phyloP scores from a whole-genome alignment of 2,113 vertebrate species.

The Herpailurus yagouaroundi region DNA sequence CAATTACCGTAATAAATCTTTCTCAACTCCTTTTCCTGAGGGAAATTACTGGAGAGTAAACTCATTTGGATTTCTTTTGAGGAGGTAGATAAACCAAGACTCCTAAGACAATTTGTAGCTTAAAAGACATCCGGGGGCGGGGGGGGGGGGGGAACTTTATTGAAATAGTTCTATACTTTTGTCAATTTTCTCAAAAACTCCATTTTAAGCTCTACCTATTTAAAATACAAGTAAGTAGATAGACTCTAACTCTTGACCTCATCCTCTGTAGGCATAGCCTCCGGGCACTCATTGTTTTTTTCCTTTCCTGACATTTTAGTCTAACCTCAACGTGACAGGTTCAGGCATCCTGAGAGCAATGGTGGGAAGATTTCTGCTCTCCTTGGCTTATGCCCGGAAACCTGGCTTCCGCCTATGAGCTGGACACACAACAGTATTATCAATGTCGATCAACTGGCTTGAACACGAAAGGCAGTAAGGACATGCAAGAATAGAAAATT shows the following conservation, averaged over 20 bases:
- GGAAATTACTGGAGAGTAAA: not conserved
- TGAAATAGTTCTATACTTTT: not conserved
- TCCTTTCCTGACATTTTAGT: not conserved
- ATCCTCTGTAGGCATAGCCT: not conserved
- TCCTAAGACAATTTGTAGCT: not conserved
- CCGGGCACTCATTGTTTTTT: not conserved
- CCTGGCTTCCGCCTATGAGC: not conserved
- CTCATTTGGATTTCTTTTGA: not conserved
- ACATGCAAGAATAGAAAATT: not conserved
- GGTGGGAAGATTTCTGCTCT: not conserved
- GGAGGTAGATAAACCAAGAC: slow-evolving; percentile 1
- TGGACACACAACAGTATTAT: accelerated
- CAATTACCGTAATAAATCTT: not conserved
- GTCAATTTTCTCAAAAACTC: slow-evolving; percentile 26
- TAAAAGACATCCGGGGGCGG: not conserved
- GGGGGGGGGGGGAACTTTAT: not conserved
- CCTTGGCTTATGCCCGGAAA: not conserved
- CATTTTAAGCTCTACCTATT: not conserved
- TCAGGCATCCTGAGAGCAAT: not conserved
- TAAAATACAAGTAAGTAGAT: not conserved
- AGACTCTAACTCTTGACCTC: not conserved
- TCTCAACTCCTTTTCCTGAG: not conserved
- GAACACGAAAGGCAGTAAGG: not conserved
- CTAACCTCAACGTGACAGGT: not conserved
- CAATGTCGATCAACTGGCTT: not conserved